These are phyloP conservation scores for Drosophila sucinea DNA, from an alignment of 1,140 invertebrate genomes.

Conservation along the genomic window DNA sequence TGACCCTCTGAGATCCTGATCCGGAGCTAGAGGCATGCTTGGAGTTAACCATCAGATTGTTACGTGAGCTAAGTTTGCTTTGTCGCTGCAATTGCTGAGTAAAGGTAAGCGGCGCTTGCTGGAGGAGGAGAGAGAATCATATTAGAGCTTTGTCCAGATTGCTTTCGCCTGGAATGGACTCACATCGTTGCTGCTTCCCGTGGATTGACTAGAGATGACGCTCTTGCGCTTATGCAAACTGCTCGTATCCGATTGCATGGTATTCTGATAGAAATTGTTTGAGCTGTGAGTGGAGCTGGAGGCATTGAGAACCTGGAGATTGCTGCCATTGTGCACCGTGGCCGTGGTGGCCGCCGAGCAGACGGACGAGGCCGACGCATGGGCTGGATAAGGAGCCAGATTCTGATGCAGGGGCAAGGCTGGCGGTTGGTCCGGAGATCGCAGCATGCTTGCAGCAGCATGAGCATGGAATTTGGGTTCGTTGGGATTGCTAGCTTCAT, in stretches of 20 bases:
- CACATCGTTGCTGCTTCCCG: constrained; percentile 83
- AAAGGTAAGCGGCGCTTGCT: constrained; percentile 86
- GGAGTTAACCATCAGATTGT: constrained; percentile 79
- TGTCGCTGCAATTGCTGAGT: constrained; percentile 90
- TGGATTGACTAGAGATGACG: constrained; percentile 83
- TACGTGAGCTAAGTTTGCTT: constrained; percentile 78
- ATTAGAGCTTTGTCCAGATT: not conserved
- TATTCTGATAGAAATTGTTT: constrained; percentile 83
- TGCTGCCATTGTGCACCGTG: constrained; percentile 74
- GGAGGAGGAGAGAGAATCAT: not conserved
- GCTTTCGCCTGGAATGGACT: constrained; percentile 22
- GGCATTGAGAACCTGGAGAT: constrained; percentile 74
- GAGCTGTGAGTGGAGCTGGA: constrained; percentile 83
- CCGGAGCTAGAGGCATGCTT: constrained; percentile 83
- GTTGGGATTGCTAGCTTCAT: constrained; percentile 80
- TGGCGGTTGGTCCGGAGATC: constrained; percentile 81
- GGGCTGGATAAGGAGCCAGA: constrained; percentile 67
- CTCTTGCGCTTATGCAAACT: constrained; percentile 83
- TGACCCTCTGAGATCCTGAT: constrained; percentile 51
- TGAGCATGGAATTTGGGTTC: constrained; percentile 81
- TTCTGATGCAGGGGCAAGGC: constrained; percentile 75
- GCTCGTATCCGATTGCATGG: constrained; percentile 83
- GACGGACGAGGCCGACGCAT: constrained; percentile 74
- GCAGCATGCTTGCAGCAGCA: constrained; percentile 65
- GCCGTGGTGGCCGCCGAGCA: constrained; percentile 78